Evolutionary conservation across 2,113 vertebrate genomes (phyloP), one percentile per base, ranked within the genome.

Genomic region (Dipodomys ordii): DNA sequence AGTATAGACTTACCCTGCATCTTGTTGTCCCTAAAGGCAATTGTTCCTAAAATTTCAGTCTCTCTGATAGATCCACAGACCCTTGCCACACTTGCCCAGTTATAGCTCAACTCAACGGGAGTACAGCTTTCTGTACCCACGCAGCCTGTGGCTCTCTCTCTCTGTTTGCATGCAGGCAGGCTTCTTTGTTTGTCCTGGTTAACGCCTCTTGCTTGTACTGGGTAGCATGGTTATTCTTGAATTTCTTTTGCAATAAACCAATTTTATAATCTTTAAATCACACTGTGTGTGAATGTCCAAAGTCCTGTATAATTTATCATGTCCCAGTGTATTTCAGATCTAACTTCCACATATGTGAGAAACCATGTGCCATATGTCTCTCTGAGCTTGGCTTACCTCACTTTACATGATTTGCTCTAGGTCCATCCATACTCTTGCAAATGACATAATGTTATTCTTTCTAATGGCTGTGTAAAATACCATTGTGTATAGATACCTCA

Each of bases 161-260:
- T 93, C 96, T 96, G 96, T 94, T 97, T 95, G 97, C 97, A 97
- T 97, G 96, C 83, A 96, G 95, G 92, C 97, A 64, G 87, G 92
- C 87, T 97, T 96, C 96, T 96, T 93, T 39, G 91, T 95, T 88
- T 97, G 93, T 97, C 96, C 49, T 97, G 97, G 97, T 97, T 97
- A 96, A 98, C 91, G 91, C 96, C 98, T 97, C 96, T 97, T 97
- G 96, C 71, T 93, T 96, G 96, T 98, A 96, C 96, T 96, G 97
- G 95, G 95, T 97, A 98, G 97, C 96, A 90, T 97, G 97, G 93
- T 98, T 98, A 98, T 98, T 95, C 98, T 98, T 98, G 98, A 98
- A 98, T 98, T 97, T 94, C 96, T 98, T 97, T 97, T 98, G 98
- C 97, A 97, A 94, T 95, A 97, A 97, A 96, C 96, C 97, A 92